A percentile compares a stretch with the other conserved stretches of the same genome.
phyloP scores from a whole-genome alignment of 2,888 invertebrate species.

The Tiliacea aurago region DNA sequence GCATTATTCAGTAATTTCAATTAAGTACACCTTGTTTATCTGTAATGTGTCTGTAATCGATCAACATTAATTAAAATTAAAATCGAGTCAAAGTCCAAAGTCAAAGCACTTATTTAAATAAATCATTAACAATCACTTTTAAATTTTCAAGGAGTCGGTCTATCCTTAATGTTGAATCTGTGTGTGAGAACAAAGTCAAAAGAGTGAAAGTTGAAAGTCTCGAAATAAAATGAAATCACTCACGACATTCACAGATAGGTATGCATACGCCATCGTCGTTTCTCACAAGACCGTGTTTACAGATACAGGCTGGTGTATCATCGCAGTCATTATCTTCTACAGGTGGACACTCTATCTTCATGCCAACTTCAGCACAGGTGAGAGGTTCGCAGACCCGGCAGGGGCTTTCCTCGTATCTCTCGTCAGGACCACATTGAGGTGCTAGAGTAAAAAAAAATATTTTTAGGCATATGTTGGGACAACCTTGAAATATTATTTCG shows the following conservation, averaged over 20 bases:
- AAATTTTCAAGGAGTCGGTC: not conserved
- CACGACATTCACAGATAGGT: constrained; percentile 59
- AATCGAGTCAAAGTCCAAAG: constrained; percentile 11
- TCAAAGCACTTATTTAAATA: constrained; percentile 2
- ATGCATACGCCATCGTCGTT: constrained; percentile 55
- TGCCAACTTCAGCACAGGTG: constrained; percentile 61
- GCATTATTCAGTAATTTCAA: not conserved
- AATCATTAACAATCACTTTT: not conserved
- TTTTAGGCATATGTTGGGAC: not conserved
- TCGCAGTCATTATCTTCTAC: constrained; percentile 35
- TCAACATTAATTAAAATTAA: not conserved
- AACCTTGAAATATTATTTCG: not conserved
- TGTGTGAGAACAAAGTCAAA: not conserved
- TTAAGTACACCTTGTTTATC: too few species aligned
- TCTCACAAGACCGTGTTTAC: constrained; percentile 56
- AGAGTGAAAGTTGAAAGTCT: not conserved
- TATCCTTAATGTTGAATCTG: not conserved
- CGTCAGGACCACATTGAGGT: constrained; percentile 58
- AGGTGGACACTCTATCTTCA: constrained; percentile 41
- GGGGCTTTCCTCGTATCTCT: constrained; percentile 60
- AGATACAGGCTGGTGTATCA: constrained; percentile 59
- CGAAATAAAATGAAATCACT: constrained; percentile 37
- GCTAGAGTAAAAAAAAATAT: constrained; percentile 13
- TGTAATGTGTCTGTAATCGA: not conserved
- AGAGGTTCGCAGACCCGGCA: constrained; percentile 53